Evolutionary conservation across 2,888 invertebrate genomes (phyloP), one percentile per base, ranked within the genome.

Genomic region (Spisula solida): DNA sequence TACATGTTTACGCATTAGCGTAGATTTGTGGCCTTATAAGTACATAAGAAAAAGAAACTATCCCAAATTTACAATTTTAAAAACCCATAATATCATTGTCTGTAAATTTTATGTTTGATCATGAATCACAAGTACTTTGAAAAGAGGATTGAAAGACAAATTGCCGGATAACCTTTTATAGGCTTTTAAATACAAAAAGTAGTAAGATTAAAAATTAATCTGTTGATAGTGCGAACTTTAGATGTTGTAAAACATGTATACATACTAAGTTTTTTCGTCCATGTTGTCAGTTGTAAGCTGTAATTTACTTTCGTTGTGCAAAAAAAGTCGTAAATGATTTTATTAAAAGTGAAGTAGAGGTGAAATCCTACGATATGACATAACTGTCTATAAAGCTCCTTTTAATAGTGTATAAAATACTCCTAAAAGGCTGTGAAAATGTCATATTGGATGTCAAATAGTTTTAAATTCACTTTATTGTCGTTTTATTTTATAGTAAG

Each of bases 1-100:
- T 85, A 85, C 85, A 79, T 79, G 41, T 85, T 85, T 78, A 41
- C 85, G 85, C 85, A 51, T 56, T 79, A 47, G 85, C 85, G 85
- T 85, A 41, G 79, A 85, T 85, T 79, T 85, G 85, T 79, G 78
- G 55, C 85, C 85, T 20, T 34, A 34, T 10, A 56, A 85, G 47
- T 29, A 4, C n/a, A 56, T 1, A 31, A 66, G 25, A 66, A 25
- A 66, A 31, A 66, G 56, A 56, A 56, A 56, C n/a, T 56, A 66
- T 66, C n/a, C 25, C 60, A 25, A 66, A n/a, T 66, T 66, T 66
- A 12, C 25, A n/a, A n/a, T 25, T 25, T 25, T 66, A n/a, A 12
- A 25, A 25, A 25, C 25, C 20, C 25, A 0, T 10, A 12, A 51
- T 25, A 25, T 25, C 60, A 25, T 51, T 51, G 51, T 12, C 25